Percentiles rank a stretch among this genome's conserved stretches.
Conservation (phyloP, 2,113 vertebrate genomes). For the Cathartes aura region DNA sequence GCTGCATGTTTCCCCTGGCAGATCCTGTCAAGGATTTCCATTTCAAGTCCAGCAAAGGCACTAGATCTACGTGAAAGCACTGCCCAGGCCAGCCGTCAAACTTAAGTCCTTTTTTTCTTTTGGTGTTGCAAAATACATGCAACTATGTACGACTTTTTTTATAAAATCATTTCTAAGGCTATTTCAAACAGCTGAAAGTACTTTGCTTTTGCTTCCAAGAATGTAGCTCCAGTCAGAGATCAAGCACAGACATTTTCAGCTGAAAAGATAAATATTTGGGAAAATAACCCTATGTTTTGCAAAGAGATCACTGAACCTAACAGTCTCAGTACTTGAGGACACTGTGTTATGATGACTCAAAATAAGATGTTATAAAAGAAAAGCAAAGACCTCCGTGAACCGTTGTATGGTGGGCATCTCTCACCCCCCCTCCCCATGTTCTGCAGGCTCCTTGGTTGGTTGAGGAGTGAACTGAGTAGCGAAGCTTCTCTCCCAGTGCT, state of each 20-base stretch:
- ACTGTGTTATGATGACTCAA: background rate
- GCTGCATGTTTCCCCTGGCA: background rate
- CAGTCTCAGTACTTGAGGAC: background rate
- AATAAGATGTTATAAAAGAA: background rate
- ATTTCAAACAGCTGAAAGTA: conserved; percentile 35
- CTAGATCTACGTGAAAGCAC: background rate
- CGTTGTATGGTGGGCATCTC: background rate
- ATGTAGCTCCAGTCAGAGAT: background rate
- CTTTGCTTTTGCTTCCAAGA: conserved; percentile 20
- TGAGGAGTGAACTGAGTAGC: background rate
- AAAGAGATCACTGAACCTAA: background rate
- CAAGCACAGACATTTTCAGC: background rate
- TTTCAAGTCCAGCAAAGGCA: background rate
- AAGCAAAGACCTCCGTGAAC: background rate
- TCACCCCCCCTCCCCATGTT: fast-evolving
- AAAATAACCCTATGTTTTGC: background rate
- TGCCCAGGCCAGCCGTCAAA: background rate
- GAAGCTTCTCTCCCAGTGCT: background rate
- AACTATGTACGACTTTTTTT: background rate
- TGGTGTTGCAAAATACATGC: background rate
- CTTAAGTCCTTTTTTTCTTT: background rate
- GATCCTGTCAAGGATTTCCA: background rate
- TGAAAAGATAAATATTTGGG: conserved; percentile 17
- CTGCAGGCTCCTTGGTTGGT: background rate
- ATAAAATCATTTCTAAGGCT: background rate